Percentiles rank a stretch among this genome's conserved stretches.
Conservation (phyloP, 2,113 vertebrate genomes). For the Pangasianodon gigas region DNA sequence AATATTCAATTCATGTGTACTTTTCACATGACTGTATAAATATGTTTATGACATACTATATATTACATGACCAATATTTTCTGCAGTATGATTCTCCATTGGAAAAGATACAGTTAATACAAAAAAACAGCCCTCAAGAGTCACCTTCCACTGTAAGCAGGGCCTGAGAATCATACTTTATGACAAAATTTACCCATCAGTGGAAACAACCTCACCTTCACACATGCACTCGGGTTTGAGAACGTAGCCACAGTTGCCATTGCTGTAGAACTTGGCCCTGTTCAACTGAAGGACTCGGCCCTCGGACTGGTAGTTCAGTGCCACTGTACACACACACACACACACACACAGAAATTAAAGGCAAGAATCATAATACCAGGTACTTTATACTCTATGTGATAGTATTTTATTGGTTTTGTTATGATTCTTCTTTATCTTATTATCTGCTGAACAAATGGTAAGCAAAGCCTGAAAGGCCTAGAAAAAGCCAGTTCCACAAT, state of each 20-base stretch:
- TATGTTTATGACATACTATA: background rate
- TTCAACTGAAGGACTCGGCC: conserved; percentile 95
- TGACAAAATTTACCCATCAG: background rate
- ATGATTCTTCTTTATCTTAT: background rate
- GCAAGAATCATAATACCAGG: background rate
- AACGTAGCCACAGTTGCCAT: conserved; percentile 94
- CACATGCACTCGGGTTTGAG: conserved; percentile 92
- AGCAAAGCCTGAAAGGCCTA: background rate
- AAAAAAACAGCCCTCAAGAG: background rate
- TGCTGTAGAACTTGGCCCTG: conserved; percentile 92
- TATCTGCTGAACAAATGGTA: background rate
- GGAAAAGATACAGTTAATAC: background rate
- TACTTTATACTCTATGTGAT: background rate
- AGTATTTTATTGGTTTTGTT: background rate
- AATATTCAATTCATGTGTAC: background rate
- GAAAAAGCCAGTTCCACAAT: background rate
- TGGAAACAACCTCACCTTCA: conserved; percentile 78
- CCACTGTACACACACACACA: conserved; percentile 75
- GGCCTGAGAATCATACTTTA: background rate
- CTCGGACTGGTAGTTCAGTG: conserved; percentile 96
- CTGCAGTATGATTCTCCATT: background rate
- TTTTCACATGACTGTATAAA: background rate
- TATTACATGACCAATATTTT: background rate
- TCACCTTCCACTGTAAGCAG: background rate
- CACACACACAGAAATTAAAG: conserved; percentile 17